Percentiles rank a stretch among this genome's conserved stretches.
Evolutionary conservation across 1,140 invertebrate species (phyloP).

Genomic region (Orius insidiosus): DNA sequence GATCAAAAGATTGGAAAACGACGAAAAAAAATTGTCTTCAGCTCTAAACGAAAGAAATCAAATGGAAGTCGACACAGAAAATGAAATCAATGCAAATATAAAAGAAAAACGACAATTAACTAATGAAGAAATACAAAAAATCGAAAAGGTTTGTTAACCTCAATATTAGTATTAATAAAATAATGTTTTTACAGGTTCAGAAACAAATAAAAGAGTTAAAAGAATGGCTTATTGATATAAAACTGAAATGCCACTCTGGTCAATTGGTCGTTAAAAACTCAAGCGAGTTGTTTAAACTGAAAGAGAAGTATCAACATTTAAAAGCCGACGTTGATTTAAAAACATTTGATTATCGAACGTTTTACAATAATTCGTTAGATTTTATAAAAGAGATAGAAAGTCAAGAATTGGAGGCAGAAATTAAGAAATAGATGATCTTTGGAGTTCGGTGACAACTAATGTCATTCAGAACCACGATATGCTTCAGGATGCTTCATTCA

Average conservation of each 20-base stretch:
- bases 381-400: conserved; percentile 31
- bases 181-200: conserved; percentile 31
- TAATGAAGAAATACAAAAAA: conserved; percentile 25
- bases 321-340: conserved; percentile 55
- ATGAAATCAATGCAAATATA: neutral
- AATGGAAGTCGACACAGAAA: conserved; percentile 7
- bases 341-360: conserved; percentile 43
- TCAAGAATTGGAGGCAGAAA: conserved; percentile 40
- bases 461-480: conserved; percentile 37
- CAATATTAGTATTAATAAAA: no score
- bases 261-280: conserved; percentile 31
- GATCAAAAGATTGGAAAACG: conserved; percentile 12
- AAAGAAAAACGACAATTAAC: conserved; percentile 1
- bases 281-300: conserved; percentile 53
- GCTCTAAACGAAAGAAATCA: neutral
- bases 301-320: conserved; percentile 44
- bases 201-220: conserved; percentile 43
- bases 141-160: conserved; percentile 35
- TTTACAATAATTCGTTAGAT: conserved; percentile 51
- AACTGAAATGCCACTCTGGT: conserved; percentile 44
- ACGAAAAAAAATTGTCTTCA: conserved; percentile 10
- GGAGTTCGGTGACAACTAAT: conserved; percentile 47
- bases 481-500: conserved; percentile 47
- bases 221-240: conserved; percentile 46
- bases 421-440: conserved; percentile 50